Base-by-base conservation (phyloP, 2,888 invertebrate genomes). In the Xestobium rufovillosum region DNA sequence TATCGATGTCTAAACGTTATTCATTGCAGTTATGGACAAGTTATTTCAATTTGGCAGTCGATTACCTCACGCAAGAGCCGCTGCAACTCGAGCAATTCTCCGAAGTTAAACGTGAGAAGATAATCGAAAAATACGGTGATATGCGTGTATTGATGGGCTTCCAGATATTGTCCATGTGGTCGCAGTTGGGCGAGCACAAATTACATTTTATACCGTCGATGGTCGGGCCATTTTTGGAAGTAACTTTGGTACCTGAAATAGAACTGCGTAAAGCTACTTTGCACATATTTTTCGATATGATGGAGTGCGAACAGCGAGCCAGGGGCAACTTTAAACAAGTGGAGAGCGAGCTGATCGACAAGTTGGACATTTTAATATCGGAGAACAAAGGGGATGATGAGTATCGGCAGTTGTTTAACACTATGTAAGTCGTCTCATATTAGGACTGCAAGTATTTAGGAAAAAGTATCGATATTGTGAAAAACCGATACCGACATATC, bases 301-400 rank as follows among this genome's bases (percentile, higher is more conserved):
- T 96, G 87, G 88, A 92, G 48, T 88, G 88, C 52, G 94, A 95
- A 57, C 82, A 85, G 41, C 71, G 72, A 56, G 78, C 81, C 2
- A 77, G 85, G 0, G 91, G 91, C 0, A 86, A 88, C 47, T 94
- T 94, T 49, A 78, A 87, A 39, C 76, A 89, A 55, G 91, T 95
- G 1, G 95, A 95, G 60, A 88, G 88, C 12, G 92, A 94, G 50
- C 68, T 96, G 3, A 94, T 95, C 33, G 94, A 95, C 59, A 92
- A 94, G 59, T 68, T 94, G 49, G 95, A 95, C 67, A 83, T 89
- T 44, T 69, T 92, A 14, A 87, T 95, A 29, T 90, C 90, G 39
- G 88, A 91, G 56, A 90, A 91, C 61, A 90, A 92, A 59, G 94
- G 94, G 0, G 94, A 95, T 53, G 88, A 89, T 57, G 89, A 92